Percentiles rank a stretch among this genome's conserved stretches.
Conservation (phyloP, 2,797 vertebrate species). For the Setipinna tenuifilis region DNA sequence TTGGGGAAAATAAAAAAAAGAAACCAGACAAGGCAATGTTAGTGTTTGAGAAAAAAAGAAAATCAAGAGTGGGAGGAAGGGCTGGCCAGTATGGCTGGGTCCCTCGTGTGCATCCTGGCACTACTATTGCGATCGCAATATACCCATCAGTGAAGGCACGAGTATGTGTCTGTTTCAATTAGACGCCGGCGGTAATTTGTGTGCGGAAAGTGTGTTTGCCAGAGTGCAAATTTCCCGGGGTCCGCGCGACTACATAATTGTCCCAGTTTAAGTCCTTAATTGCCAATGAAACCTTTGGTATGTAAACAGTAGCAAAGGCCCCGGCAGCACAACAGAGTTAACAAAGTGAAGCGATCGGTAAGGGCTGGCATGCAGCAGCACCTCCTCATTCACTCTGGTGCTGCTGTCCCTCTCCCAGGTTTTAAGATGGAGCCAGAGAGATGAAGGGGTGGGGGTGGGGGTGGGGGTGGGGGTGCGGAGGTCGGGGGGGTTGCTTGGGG, state of each 20-base stretch:
- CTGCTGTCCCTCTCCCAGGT: not conserved
- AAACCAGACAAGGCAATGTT: too few species aligned
- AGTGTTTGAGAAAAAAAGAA: too few species aligned
- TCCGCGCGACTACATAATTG: slow-evolving; percentile 48
- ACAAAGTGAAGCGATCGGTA: slow-evolving; percentile 24
- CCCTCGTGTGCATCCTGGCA: slow-evolving; percentile 57
- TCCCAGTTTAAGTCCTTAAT: slow-evolving; percentile 51
- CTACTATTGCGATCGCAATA: slow-evolving; percentile 49
- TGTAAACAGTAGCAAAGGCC: slow-evolving; percentile 36
- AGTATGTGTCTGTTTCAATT: slow-evolving; percentile 61
- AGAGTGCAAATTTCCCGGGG: slow-evolving; percentile 41
- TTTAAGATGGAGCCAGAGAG: not conserved
- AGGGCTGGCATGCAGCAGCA: not conserved
- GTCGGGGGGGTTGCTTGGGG: slow-evolving; percentile 12
- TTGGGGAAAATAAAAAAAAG: too few species aligned
- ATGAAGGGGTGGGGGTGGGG: not conserved
- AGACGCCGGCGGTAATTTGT: slow-evolving; percentile 48
- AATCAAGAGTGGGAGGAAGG: too few species aligned
- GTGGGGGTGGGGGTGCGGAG: not conserved
- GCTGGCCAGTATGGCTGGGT: slow-evolving; percentile 47
- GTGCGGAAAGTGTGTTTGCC: slow-evolving; percentile 45
- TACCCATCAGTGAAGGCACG: slow-evolving; percentile 49
- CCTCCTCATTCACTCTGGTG: not conserved
- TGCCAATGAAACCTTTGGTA: slow-evolving; percentile 29
- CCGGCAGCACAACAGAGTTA: not conserved